Conservation (phyloP, 2,797 vertebrate genomes). For the Rhinogobio ventralis region DNA sequence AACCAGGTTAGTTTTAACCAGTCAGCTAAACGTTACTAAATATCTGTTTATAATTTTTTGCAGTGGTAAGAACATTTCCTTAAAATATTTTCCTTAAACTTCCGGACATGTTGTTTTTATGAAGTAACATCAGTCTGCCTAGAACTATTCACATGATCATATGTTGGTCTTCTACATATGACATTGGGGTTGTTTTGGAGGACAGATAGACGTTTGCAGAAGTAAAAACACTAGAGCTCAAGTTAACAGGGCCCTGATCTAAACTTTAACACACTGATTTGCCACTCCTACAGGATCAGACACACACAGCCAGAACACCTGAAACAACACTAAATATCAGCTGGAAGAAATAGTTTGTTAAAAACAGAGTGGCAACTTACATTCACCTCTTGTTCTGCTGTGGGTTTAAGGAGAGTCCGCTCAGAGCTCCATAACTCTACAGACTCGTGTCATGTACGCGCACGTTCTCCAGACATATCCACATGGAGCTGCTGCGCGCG, state of each 20-base stretch:
- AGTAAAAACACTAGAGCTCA: background rate
- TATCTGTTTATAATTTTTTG: background rate
- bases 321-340: background rate
- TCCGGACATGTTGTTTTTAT: background rate
- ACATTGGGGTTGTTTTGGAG: background rate
- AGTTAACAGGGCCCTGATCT: conserved; percentile 14
- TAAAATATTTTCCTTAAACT: background rate
- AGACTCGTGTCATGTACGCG: conserved; percentile 27
- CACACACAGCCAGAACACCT: background rate
- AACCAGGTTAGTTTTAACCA: conserved; percentile 10
- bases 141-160: background rate
- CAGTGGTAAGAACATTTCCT: background rate
- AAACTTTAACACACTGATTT: conserved; percentile 14
- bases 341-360: background rate
- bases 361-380: conserved; percentile 10
- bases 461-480: conserved; percentile 24
- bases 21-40: too few species aligned
- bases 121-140: background rate
- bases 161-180: background rate
- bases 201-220: background rate
- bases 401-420: conserved; percentile 7
- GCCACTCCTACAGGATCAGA: background rate
- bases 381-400: background rate
- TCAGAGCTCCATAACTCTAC: background rate
- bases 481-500: conserved; percentile 39